Conservation (phyloP, 2,113 vertebrate genomes). For the Myrmecophaga tridactyla region DNA sequence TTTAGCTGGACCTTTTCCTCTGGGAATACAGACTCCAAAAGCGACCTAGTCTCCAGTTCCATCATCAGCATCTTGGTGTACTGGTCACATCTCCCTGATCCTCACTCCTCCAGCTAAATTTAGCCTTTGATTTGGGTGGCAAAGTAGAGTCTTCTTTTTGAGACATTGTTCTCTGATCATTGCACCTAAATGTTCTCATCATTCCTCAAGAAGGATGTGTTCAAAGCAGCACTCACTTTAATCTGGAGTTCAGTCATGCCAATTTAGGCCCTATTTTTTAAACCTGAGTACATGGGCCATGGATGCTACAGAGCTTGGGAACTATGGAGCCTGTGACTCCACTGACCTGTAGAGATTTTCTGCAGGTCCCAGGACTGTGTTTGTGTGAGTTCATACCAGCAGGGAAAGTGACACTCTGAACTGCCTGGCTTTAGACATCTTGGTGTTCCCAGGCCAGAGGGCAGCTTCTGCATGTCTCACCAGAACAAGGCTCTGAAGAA, state of each 20-base stretch:
- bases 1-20: not conserved
- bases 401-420: not conserved
- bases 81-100: not conserved
- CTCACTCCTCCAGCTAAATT: not conserved
- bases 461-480: not conserved
- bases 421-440: not conserved
- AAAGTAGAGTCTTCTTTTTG: constrained; percentile 51
- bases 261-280: constrained; percentile 61
- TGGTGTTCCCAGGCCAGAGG: not conserved
- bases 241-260: constrained; percentile 75
- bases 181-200: constrained; percentile 30
- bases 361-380: not conserved
- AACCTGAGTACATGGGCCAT: constrained; percentile 29
- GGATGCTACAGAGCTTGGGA: constrained; percentile 32
- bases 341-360: not conserved
- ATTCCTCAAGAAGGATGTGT: not conserved
- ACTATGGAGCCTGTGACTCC: not conserved
- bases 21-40: not conserved
- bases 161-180: constrained; percentile 45
- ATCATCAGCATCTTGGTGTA: not conserved
- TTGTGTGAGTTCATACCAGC: not conserved
- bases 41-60: not conserved
- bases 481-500: not conserved
- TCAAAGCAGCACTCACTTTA: constrained; percentile 69
- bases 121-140: not conserved